Percentiles rank a stretch among this genome's conserved stretches.
Evolutionary conservation across 2,888 invertebrate genomes (phyloP).

Genomic region (Bhutanitis thaidina): DNA sequence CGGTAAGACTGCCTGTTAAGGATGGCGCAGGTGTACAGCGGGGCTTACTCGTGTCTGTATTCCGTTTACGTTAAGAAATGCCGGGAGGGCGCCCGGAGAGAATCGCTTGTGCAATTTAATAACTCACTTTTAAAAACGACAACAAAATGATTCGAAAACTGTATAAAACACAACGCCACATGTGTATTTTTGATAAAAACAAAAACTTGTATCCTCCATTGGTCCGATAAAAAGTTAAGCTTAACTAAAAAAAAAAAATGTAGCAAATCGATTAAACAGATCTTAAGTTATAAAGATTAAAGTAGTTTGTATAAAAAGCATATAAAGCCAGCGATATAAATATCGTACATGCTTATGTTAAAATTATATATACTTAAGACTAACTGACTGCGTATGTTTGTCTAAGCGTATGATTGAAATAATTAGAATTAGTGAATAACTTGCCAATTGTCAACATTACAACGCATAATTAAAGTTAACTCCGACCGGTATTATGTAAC

Average conservation of each 20-base stretch:
- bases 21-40: too few species aligned
- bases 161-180: too few species aligned
- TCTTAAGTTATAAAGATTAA: constrained; percentile 5
- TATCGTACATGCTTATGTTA: constrained; percentile 1
- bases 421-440: background rate
- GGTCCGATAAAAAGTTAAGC: background rate
- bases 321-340: constrained; percentile 10
- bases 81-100: too few species aligned
- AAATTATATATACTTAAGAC: background rate
- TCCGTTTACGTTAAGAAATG: too few species aligned
- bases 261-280: constrained; percentile 1
- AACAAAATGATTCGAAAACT: too few species aligned
- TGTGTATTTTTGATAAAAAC: too few species aligned
- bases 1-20: too few species aligned
- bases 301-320: background rate
- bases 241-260: background rate
- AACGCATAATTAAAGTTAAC: too few species aligned
- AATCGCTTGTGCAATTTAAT: too few species aligned
- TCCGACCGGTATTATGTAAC: too few species aligned
- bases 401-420: constrained; percentile 5
- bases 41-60: too few species aligned
- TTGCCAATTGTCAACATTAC: background rate
- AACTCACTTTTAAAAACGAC: too few species aligned
- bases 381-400: background rate
- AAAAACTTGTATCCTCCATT: background rate